Percentiles rank a stretch among this genome's conserved stretches.
phyloP scores from a whole-genome alignment of 2,113 vertebrate genomes.

The Vulpes vulpes region DNA sequence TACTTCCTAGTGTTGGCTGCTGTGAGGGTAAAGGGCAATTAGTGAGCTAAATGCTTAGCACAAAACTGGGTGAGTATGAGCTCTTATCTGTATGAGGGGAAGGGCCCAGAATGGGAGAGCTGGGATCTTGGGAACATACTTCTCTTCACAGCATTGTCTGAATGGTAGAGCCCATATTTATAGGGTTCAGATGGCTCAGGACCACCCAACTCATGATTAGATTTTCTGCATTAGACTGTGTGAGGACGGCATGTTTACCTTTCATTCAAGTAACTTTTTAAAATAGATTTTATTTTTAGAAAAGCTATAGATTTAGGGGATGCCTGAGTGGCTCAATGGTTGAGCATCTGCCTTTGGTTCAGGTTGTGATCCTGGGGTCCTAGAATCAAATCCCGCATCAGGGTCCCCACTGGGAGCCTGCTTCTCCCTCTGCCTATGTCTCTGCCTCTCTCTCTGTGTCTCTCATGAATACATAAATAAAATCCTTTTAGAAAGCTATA shows the following conservation, averaged over 20 bases:
- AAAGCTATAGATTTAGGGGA: background rate
- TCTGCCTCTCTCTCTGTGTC: too few relatives aligned
- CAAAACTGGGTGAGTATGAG: too few relatives aligned
- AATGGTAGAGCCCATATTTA: fast-evolving
- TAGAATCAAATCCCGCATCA: too few relatives aligned
- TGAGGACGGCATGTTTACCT: background rate
- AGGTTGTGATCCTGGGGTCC: too few relatives aligned
- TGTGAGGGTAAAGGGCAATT: background rate
- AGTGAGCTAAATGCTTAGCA: background rate
- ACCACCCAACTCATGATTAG: background rate
- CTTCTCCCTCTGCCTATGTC: too few relatives aligned
- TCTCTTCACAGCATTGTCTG: background rate
- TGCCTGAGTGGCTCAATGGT: too few relatives aligned
- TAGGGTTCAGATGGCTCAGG: background rate
- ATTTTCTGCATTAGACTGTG: background rate
- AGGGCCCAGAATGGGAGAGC: too few relatives aligned
- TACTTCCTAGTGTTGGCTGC: background rate
- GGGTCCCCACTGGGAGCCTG: too few relatives aligned
- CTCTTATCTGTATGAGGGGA: background rate
- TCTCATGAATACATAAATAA: too few relatives aligned
- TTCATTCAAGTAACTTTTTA: background rate
- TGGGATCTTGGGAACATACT: background rate
- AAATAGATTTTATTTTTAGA: constrained; percentile 8
- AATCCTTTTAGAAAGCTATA: background rate
- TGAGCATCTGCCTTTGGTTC: too few relatives aligned